These are phyloP conservation scores for Misgurnus mizolepis DNA, from an alignment of 2,113 vertebrate species.

Conservation along the genomic window DNA sequence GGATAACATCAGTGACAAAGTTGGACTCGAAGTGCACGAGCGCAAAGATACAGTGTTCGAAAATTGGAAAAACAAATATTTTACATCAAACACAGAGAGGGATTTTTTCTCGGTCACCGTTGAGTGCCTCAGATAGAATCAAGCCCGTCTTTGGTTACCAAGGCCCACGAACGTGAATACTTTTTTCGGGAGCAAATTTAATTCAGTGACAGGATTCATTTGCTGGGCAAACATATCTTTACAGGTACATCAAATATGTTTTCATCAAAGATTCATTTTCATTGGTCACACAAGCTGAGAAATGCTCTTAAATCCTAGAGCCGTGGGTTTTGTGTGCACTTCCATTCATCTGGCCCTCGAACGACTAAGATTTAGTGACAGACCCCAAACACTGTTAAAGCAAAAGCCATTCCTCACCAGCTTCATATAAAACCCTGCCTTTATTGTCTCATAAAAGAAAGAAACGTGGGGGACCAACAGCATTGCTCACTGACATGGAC, in stretches of 20 bases:
- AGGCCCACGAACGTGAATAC: constrained; percentile 46
- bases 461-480: constrained; percentile 70
- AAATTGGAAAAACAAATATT: constrained; percentile 50
- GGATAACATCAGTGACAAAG: constrained; percentile 40
- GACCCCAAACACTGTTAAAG: constrained; percentile 75
- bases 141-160: constrained; percentile 28
- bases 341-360: constrained; percentile 60
- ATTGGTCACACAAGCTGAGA: constrained; percentile 51
- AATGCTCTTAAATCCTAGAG: constrained; percentile 60
- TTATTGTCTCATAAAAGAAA: constrained; percentile 75
- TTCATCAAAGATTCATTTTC: constrained; percentile 62
- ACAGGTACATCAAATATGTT: constrained; percentile 61
- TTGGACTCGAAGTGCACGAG: background rate
- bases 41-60: constrained; percentile 29
- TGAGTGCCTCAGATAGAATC: constrained; percentile 46
- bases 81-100: constrained; percentile 49
- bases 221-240: constrained; percentile 60
- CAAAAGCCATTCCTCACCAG: constrained; percentile 74
- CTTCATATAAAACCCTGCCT: constrained; percentile 74
- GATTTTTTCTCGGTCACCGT: constrained; percentile 49
- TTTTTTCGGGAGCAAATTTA: constrained; percentile 52
- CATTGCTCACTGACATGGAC: constrained; percentile 65
- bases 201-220: constrained; percentile 59
- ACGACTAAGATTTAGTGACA: constrained; percentile 73
- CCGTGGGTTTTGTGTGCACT: constrained; percentile 56